Conservation (phyloP, 2,113 vertebrate species). For the Vicugna pacos region DNA sequence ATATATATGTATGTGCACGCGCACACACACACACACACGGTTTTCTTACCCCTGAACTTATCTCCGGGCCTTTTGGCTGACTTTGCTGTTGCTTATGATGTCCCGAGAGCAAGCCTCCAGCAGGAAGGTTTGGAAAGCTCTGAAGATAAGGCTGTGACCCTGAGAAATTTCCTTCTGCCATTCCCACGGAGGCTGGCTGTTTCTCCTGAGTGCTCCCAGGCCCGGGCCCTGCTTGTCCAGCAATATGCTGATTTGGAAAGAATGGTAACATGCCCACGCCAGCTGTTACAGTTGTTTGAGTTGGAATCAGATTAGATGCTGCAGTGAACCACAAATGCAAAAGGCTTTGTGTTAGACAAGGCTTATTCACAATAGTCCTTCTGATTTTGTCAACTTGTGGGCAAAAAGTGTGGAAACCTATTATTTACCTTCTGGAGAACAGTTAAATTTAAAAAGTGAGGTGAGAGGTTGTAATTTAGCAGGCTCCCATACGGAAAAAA, state of each 20-base stretch:
- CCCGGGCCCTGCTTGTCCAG: conserved; percentile 80
- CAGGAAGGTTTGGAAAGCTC: conserved; percentile 85
- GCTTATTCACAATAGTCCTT: not conserved
- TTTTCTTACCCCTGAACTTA: conserved; percentile 86
- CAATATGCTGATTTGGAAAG: conserved; percentile 88
- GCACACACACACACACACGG: not conserved
- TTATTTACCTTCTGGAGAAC: not conserved
- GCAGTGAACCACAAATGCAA: conserved; percentile 83
- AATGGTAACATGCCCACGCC: conserved; percentile 90
- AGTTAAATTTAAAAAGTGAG: not conserved
- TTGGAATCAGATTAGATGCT: conserved; percentile 85
- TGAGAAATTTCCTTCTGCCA: conserved; percentile 80
- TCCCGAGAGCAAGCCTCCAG: conserved; percentile 82
- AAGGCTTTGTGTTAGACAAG: conserved; percentile 52
- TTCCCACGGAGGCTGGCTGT: conserved; percentile 79
- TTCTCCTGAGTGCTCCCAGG: conserved; percentile 87
- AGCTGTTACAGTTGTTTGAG: conserved; percentile 84
- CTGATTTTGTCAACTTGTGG: conserved; percentile 18
- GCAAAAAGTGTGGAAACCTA: not conserved
- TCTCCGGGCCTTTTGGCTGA: conserved; percentile 84
- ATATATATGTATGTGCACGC: not conserved
- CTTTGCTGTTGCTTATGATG: conserved; percentile 80
- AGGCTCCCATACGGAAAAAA: not conserved
- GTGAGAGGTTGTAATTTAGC: not conserved
- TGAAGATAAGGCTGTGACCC: conserved; percentile 88